Conservation (phyloP, 2,113 vertebrate species). For the Datnioides undecimradiatus region DNA sequence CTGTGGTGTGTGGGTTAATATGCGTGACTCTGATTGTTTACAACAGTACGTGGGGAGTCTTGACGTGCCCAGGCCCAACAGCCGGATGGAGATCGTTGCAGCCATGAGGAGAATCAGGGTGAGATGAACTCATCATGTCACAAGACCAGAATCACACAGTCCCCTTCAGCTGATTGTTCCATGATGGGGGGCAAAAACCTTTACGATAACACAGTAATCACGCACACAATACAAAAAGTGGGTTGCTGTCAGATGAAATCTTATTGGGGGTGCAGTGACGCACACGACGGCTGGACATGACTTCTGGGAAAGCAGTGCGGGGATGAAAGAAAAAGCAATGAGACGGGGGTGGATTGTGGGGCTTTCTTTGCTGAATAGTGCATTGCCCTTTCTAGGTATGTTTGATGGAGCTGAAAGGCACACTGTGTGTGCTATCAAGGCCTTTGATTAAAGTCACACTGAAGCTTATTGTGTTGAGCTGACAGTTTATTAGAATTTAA, state of each 20-base stretch:
- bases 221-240: conserved; percentile 22
- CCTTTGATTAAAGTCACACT: conserved; percentile 19
- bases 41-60: conserved; percentile 91
- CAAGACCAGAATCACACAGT: neutral
- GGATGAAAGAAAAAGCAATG: neutral
- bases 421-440: neutral
- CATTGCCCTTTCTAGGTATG: neutral
- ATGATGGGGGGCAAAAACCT: conserved; percentile 20
- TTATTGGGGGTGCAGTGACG: conserved; percentile 20
- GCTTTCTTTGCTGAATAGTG: neutral
- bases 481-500: neutral
- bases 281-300: conserved; percentile 4
- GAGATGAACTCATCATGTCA: conserved; percentile 61
- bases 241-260: conserved; percentile 38
- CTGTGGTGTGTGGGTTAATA: neutral
- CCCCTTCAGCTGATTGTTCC: neutral
- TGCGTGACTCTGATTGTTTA: conserved; percentile 24
- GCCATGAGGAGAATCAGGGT: conserved; percentile 94
- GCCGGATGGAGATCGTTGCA: conserved; percentile 94
- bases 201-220: conserved; percentile 16
- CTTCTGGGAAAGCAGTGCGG: conserved; percentile 3
- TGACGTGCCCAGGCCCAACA: conserved; percentile 92
- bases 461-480: neutral
- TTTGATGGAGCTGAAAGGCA: conserved; percentile 2
- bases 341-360: neutral